Evolutionary conservation across 2,797 vertebrate species (phyloP).

Genomic region (Morelia viridis): DNA sequence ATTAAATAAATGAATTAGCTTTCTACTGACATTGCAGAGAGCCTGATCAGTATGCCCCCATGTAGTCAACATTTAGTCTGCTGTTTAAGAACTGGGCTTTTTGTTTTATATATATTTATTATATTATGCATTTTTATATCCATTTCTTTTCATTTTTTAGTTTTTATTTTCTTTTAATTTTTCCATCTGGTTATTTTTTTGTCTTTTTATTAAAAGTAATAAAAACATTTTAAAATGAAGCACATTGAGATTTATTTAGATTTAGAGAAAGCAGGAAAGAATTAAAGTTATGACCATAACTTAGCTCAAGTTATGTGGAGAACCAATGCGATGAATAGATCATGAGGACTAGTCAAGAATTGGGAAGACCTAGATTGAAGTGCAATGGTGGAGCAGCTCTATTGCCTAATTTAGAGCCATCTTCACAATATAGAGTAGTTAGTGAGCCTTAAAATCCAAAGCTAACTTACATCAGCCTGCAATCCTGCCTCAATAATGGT

Average conservation of each 20-base stretch:
- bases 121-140: background rate
- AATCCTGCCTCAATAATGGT: background rate
- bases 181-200: background rate
- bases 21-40: background rate
- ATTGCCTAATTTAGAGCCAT: background rate
- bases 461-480: background rate
- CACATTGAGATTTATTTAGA: background rate
- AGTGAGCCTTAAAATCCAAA: background rate
- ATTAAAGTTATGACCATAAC: background rate
- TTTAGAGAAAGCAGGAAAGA: background rate
- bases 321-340: background rate
- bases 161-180: background rate
- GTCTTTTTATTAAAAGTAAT: background rate
- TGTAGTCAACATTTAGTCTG: background rate
- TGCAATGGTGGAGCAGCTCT: background rate
- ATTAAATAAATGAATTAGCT: background rate
- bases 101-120: background rate
- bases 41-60: background rate
- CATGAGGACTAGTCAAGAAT: background rate
- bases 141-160: background rate
- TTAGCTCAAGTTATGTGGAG: background rate
- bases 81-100: background rate
- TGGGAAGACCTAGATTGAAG: background rate
- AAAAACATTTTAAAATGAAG: background rate
- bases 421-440: background rate